Conservation (phyloP, 2,888 invertebrate species). For the Agrotis exclamationis region DNA sequence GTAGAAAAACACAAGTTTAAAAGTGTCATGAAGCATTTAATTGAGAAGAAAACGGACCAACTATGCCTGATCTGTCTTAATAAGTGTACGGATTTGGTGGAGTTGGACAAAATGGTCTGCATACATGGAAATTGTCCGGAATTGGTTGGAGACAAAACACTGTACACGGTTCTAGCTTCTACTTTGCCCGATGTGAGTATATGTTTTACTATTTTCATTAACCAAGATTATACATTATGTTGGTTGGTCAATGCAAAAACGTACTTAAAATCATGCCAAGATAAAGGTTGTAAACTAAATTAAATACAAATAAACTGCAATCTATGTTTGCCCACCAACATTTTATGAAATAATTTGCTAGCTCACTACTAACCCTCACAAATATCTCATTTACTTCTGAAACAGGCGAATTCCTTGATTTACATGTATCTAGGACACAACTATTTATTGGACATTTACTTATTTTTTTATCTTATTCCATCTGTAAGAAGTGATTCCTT, state of each 20-base stretch:
- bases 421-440: background rate
- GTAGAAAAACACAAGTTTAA: slow-evolving; percentile 86
- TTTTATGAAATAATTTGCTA: background rate
- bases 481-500: slow-evolving; percentile 68
- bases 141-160: slow-evolving; percentile 76
- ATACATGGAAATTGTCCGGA: slow-evolving; percentile 83
- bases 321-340: background rate
- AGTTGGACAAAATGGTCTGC: slow-evolving; percentile 75
- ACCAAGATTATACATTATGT: background rate
- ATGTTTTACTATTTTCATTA: background rate
- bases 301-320: background rate
- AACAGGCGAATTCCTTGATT: background rate
- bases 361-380: background rate
- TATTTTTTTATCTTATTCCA: slow-evolving; percentile 34
- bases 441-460: background rate
- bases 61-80: slow-evolving; percentile 82
- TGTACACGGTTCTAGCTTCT: slow-evolving; percentile 77
- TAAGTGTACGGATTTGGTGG: slow-evolving; percentile 70
- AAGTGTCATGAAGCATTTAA: slow-evolving; percentile 75
- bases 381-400: background rate
- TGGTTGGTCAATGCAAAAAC: background rate
- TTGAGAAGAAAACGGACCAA: slow-evolving; percentile 77
- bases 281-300: background rate
- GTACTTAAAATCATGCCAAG: too few relatives aligned
- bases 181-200: slow-evolving; percentile 84